A percentile compares a stretch with the other conserved stretches of the same genome.
These are phyloP conservation scores for Nannoperca australis DNA, from an alignment of 2,797 vertebrate genomes.

Conservation along the genomic window DNA sequence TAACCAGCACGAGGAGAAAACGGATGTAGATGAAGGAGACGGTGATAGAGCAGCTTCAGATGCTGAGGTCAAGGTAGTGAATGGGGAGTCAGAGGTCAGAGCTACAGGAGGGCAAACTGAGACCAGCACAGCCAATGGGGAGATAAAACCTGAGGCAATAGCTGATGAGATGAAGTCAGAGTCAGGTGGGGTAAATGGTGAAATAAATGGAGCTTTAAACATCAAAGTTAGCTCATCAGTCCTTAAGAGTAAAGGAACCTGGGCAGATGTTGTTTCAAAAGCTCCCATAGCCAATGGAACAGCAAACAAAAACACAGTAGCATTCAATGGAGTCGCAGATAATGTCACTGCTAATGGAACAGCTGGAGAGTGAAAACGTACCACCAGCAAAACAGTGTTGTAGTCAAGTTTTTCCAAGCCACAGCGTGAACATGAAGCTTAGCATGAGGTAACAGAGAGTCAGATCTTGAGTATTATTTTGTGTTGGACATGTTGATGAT, in stretches of 20 bases:
- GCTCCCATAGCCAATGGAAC: constrained; percentile 27
- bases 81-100: constrained; percentile 42
- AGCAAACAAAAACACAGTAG: constrained; percentile 25
- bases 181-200: constrained; percentile 36
- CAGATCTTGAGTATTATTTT: constrained; percentile 38
- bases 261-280: constrained; percentile 76
- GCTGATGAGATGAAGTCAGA: constrained; percentile 39
- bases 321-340: constrained; percentile 50
- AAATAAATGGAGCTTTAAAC: constrained; percentile 44
- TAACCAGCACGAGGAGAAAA: constrained; percentile 39
- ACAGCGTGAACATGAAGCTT: constrained; percentile 56
- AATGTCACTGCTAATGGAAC: constrained; percentile 44
- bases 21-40: constrained; percentile 20
- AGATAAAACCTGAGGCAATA: constrained; percentile 15
- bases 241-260: constrained; percentile 66
- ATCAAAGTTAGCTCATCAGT: constrained; percentile 33
- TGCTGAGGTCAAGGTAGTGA: constrained; percentile 31
- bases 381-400: constrained; percentile 21
- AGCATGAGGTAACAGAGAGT: constrained; percentile 18
- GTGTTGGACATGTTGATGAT: constrained; percentile 44
- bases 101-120: constrained; percentile 26
- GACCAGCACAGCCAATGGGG: constrained; percentile 19
- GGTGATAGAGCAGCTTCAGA: constrained; percentile 30
- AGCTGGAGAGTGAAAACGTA: constrained; percentile 58
- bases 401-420: constrained; percentile 34